Conservation (phyloP, 1,140 invertebrate species). For the Physella acuta region DNA sequence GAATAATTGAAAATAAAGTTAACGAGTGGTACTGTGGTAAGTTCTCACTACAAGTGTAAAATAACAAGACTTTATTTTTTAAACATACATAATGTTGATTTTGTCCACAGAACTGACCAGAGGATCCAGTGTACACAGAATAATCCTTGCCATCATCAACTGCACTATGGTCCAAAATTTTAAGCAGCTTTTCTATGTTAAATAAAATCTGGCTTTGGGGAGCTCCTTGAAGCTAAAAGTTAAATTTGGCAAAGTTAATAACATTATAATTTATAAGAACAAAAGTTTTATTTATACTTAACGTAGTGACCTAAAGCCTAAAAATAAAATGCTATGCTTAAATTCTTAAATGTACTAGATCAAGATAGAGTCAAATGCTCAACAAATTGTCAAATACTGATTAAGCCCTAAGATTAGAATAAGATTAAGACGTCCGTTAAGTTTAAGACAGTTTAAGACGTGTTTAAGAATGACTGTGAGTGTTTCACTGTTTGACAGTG, state of each 20-base stretch:
- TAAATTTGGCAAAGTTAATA: background rate
- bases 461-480: too few species aligned
- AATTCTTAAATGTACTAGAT: background rate
- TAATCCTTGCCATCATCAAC: conserved; percentile 19
- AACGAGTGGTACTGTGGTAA: background rate
- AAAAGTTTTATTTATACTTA: background rate
- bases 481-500: too few species aligned
- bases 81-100: too few species aligned
- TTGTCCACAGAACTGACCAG: too few species aligned
- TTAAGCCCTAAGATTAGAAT: background rate
- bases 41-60: background rate
- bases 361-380: background rate
- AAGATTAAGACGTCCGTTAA: too few species aligned
- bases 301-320: background rate
- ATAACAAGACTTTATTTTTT: background rate
- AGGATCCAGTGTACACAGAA: conserved; percentile 14
- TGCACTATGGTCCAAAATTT: background rate
- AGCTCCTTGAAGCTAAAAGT: background rate
- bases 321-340: background rate
- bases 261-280: background rate
- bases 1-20: background rate
- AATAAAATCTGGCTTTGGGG: background rate
- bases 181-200: conserved; percentile 2
- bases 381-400: background rate
- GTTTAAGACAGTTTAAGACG: too few species aligned